A percentile compares a stretch with the other conserved stretches of the same genome.
These are phyloP conservation scores for Parus major DNA, from an alignment of 2,113 vertebrate species.

Conservation along the genomic window DNA sequence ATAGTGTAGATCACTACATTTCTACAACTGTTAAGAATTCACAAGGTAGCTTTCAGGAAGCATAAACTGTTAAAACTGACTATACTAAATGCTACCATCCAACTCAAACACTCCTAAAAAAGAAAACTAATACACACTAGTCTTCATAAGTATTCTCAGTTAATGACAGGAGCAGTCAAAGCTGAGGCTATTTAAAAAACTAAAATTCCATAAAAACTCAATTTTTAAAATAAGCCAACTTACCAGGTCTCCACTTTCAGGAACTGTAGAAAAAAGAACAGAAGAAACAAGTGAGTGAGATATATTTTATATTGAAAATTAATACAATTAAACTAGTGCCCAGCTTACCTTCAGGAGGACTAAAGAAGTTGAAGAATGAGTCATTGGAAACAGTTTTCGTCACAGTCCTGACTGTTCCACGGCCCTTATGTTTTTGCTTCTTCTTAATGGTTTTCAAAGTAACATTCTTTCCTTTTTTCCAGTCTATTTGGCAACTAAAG, in stretches of 20 bases:
- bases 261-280: conserved; percentile 79
- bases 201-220: background rate
- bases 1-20: background rate
- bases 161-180: background rate
- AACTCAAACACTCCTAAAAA: background rate
- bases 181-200: background rate
- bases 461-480: conserved; percentile 98
- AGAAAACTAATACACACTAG: background rate
- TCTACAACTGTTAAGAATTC: background rate
- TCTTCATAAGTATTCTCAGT: background rate
- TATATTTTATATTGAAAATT: background rate
- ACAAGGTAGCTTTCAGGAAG: background rate
- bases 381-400: conserved; percentile 98
- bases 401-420: conserved; percentile 95
- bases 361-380: conserved; percentile 99
- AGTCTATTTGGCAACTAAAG: conserved; percentile 91
- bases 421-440: conserved; percentile 99
- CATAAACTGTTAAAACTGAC: background rate
- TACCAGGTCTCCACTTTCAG: conserved; percentile 94
- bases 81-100: background rate
- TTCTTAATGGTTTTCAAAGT: conserved; percentile 99
- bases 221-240: conserved; percentile 56
- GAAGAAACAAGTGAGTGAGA: background rate
- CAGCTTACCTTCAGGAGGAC: conserved; percentile 89
- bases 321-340: background rate